Evolutionary conservation across 2,888 invertebrate species (phyloP), one percentile per base, ranked within the genome.

Genomic region (Drosophila paracracens): DNA sequence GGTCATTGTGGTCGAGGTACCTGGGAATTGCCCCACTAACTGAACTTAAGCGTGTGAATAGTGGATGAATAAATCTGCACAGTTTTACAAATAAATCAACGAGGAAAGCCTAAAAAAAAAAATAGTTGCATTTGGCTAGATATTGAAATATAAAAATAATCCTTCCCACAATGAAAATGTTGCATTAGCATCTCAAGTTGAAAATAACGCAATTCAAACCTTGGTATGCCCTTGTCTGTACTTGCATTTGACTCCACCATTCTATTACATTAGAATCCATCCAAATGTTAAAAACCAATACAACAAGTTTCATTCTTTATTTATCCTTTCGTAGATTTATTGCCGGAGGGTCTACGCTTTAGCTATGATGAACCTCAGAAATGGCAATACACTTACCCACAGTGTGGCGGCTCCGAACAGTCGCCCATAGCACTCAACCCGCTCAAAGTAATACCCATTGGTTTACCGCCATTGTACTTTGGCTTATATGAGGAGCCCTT

Each of bases 331-430:
- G 21, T 8, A 88, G 84, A 84, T 52, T 67, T 79, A n/a, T 36
- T 73, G 36, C 40, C 68, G 25, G 48, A 84, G 31, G 68, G 64
- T 3, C 68, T 71, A 27, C 73, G 74, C 11, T 91, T 88, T 59
- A 85, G 60, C 65, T 92, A 92, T 52, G 89, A 92, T 43, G 74
- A 90, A 10, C 86, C 92, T 1, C 71, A 72, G 10, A 69, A 76
- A 56, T 96, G 95, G 96, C 93, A 93, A 8, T 94, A 94, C n/a
- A 93, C 94, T 2, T 95, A 94, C 88, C 94, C 94, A 0, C 93
- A 94, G 3, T 96, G 96, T 86, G 94, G 94, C 18, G 96, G 96
- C 1, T 91, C 94, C 3, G 94, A 94, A 76, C 96, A 96, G 90
- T 96, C 96, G 0, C 96, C 92, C 35, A 91, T 92, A 46, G 69